These are phyloP conservation scores for Hippopotamus amphibius DNA, from an alignment of 2,113 vertebrate species.

Conservation along the genomic window DNA sequence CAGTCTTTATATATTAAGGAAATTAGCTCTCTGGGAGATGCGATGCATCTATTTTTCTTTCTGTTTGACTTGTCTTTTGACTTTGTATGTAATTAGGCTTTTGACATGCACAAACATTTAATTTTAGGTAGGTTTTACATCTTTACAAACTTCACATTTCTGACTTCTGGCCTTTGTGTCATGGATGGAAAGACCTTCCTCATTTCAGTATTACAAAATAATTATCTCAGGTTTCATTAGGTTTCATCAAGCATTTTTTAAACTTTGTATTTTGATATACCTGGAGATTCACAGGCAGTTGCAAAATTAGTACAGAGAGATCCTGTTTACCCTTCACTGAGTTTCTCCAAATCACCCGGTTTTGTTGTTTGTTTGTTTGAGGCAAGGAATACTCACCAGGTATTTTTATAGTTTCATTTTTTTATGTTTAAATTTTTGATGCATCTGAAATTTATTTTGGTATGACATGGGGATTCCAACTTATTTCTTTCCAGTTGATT, in stretches of 20 bases:
- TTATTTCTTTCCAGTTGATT: constrained; percentile 45
- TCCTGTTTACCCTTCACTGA: background rate
- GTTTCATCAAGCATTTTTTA: background rate
- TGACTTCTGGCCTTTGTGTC: constrained; percentile 16
- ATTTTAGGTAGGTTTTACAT: background rate
- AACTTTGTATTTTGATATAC: constrained; percentile 52
- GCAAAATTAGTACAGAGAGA: background rate
- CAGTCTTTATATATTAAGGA: background rate
- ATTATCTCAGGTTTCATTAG: background rate
- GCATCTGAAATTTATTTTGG: constrained; percentile 35
- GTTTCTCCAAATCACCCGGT: background rate
- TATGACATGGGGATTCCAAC: background rate
- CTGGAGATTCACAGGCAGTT: background rate
- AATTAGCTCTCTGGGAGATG: background rate
- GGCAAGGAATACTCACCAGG: no score
- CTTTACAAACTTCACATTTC: constrained; percentile 21
- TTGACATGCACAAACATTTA: background rate
- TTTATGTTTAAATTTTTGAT: constrained; percentile 21
- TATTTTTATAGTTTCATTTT: constrained; percentile 42
- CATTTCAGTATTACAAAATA: constrained; percentile 6
- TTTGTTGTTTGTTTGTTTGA: no score
- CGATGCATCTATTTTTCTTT: background rate
- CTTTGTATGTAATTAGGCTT: constrained; percentile 24
- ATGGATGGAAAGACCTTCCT: background rate
- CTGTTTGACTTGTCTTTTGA: constrained; percentile 40